Percentiles rank a stretch among this genome's conserved stretches.
These are phyloP conservation scores for Pandion haliaetus DNA, from an alignment of 2,113 vertebrate genomes.

Conservation along the genomic window DNA sequence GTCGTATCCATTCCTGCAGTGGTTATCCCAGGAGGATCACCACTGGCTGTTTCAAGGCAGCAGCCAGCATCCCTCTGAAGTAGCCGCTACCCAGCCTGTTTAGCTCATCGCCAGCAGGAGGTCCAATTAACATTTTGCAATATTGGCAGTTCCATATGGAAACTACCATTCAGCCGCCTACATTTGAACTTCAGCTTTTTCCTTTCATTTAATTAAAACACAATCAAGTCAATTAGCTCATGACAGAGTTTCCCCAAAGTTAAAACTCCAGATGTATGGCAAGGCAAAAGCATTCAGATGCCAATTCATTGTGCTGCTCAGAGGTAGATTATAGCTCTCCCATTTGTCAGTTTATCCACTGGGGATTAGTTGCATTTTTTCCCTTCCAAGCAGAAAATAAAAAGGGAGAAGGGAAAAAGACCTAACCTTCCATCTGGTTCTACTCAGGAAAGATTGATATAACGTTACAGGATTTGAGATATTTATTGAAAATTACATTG, in stretches of 20 bases:
- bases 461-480: neutral
- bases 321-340: constrained; percentile 2
- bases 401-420: neutral
- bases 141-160: constrained; percentile 47
- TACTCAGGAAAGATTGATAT: neutral
- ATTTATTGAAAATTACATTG: neutral
- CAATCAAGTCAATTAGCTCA: constrained; percentile 37
- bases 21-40: neutral
- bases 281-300: neutral
- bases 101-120: constrained; percentile 1
- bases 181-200: constrained; percentile 37
- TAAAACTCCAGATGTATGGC: constrained; percentile 12
- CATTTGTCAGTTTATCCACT: neutral
- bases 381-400: neutral
- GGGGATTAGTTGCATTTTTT: neutral
- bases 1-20: neutral
- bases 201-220: constrained; percentile 56
- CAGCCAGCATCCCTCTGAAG: neutral
- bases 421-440: neutral
- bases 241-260: constrained; percentile 40
- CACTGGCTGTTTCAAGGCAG: neutral
- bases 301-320: neutral
- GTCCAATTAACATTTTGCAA: constrained; percentile 59
- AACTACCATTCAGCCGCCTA: constrained; percentile 34
- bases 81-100: constrained; percentile 31